Conservation (phyloP, 2,888 invertebrate species). For the Smittia sp. region DNA sequence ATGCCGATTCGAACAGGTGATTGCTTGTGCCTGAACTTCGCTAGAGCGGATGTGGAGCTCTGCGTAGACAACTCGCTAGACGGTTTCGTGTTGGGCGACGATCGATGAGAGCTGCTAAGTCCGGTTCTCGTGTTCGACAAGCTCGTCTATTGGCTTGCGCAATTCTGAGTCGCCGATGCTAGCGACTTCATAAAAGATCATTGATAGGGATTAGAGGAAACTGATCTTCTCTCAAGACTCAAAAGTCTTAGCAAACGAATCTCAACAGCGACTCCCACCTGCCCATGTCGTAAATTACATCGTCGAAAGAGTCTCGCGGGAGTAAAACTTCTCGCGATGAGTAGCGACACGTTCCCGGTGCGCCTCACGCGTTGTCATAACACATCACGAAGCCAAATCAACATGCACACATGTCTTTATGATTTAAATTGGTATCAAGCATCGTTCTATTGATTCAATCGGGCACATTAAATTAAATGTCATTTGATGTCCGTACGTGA, state of each 20-base stretch:
- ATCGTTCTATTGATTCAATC: neutral
- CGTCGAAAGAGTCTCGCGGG: neutral
- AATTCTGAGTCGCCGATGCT: neutral
- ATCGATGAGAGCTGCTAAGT: too few relatives aligned
- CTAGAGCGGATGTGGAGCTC: neutral
- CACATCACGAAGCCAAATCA: slow-evolving; percentile 3
- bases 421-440: slow-evolving; percentile 8
- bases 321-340: neutral
- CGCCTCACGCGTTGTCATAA: neutral
- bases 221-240: neutral
- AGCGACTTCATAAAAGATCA: neutral
- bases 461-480: slow-evolving; percentile 19
- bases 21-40: neutral
- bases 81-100: too few relatives aligned
- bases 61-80: too few relatives aligned
- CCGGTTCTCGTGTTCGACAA: too few relatives aligned
- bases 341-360: neutral
- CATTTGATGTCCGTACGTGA: slow-evolving; percentile 19
- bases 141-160: too few relatives aligned
- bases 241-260: neutral
- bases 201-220: neutral
- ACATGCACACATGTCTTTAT: slow-evolving; percentile 18
- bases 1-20: slow-evolving; percentile 15
- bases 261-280: neutral
- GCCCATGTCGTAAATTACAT: neutral